These are phyloP conservation scores for Lepisosteus osseus DNA, from an alignment of 2,113 vertebrate genomes.

Conservation along the genomic window DNA sequence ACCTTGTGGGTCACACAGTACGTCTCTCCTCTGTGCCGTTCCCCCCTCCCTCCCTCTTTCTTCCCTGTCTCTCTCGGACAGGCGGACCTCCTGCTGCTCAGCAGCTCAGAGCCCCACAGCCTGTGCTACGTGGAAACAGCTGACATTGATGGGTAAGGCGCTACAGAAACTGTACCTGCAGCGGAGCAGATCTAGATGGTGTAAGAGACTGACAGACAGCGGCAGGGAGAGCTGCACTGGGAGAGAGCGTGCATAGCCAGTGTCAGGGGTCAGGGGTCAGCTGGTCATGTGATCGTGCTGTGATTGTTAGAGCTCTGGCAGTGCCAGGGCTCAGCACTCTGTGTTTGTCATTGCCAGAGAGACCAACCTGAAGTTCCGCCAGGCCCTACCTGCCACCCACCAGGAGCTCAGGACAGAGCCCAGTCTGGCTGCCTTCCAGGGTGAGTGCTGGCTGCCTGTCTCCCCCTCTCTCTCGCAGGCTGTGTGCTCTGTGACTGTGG, in stretches of 20 bases:
- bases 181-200: no score
- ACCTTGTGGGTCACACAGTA: background rate
- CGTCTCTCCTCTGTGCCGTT: background rate
- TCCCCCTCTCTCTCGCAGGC: background rate
- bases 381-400: slow-evolving; percentile 77
- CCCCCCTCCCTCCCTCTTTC: background rate
- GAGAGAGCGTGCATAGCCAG: no score
- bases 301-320: no score
- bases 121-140: slow-evolving; percentile 90
- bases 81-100: slow-evolving; percentile 84
- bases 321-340: no score
- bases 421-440: slow-evolving; percentile 73
- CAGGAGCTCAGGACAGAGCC: slow-evolving; percentile 57
- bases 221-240: no score
- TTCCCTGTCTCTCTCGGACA: slow-evolving; percentile 22
- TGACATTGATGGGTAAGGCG: slow-evolving; percentile 86
- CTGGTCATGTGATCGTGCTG: background rate
- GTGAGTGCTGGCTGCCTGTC: slow-evolving; percentile 50
- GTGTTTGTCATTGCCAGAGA: slow-evolving; percentile 63
- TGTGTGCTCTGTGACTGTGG: no score
- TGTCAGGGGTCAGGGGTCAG: no score
- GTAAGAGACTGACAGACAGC: no score
- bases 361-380: slow-evolving; percentile 88
- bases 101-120: slow-evolving; percentile 88
- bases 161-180: no score